phyloP scores from a whole-genome alignment of 2,888 invertebrate species.

The Sminthurinus aureus region DNA sequence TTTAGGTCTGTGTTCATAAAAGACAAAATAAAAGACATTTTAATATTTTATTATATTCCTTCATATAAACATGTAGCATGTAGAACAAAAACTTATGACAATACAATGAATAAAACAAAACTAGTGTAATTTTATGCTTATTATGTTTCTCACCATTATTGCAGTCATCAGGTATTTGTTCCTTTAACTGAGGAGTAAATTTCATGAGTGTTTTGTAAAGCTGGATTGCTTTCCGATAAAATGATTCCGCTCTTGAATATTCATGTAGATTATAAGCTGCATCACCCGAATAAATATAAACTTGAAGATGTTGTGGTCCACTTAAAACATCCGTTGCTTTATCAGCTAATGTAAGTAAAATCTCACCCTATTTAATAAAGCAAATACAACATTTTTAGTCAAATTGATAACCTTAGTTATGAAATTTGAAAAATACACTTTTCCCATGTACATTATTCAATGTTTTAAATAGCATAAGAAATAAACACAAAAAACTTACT shows the following conservation, averaged over 20 bases:
- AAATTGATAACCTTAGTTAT: not conserved
- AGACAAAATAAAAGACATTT: no score
- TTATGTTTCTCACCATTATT: conserved; percentile 50
- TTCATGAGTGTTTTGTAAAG: conserved; percentile 70
- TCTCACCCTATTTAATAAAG: conserved; percentile 67
- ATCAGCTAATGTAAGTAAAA: conserved; percentile 72
- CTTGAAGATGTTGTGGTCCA: conserved; percentile 73
- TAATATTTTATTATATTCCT: not conserved
- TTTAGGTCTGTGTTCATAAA: conserved; percentile 68
- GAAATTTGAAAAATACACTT: no score
- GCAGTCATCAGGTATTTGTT: conserved; percentile 68
- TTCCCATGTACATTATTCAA: not conserved
- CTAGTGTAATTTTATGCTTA: not conserved
- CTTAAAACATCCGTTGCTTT: conserved; percentile 71
- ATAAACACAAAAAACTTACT: conserved; percentile 66
- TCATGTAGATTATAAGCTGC: conserved; percentile 73
- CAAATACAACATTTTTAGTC: conserved; percentile 5
- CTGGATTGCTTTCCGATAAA: conserved; percentile 72
- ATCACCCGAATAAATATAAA: conserved; percentile 75
- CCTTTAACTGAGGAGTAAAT: conserved; percentile 63
- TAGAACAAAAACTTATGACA: not conserved
- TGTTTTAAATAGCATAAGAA: not conserved
- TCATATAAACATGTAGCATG: not conserved
- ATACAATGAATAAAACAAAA: not conserved
- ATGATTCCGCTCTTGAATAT: conserved; percentile 73